Percentiles rank a stretch among this genome's conserved stretches.
Evolutionary conservation across 2,888 invertebrate species (phyloP).

Genomic region (Lysandra bellargus): DNA sequence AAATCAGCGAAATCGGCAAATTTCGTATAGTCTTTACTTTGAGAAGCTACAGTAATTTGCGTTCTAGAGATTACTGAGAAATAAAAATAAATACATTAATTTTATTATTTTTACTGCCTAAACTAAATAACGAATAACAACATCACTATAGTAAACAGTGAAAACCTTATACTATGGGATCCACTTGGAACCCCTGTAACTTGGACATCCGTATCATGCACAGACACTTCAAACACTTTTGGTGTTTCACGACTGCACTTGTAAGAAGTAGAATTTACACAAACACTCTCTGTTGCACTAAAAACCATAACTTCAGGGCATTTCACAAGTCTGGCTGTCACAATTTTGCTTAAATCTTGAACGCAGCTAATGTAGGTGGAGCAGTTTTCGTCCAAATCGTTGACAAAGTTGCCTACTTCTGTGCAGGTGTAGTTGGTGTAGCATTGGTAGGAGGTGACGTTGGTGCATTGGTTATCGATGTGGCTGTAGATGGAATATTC

Average conservation of each 20-base stretch:
- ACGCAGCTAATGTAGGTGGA: slow-evolving; percentile 58
- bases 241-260: slow-evolving; percentile 45
- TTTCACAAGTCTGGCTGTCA: slow-evolving; percentile 55
- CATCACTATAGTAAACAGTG: neutral
- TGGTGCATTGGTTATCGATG: slow-evolving; percentile 61
- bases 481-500: slow-evolving; percentile 62
- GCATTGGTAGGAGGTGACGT: slow-evolving; percentile 61
- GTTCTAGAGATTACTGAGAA: neutral
- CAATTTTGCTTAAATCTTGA: slow-evolving; percentile 51
- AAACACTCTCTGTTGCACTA: slow-evolving; percentile 45
- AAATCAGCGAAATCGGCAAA: too few relatives aligned
- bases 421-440: slow-evolving; percentile 55
- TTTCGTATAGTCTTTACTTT: too few relatives aligned
- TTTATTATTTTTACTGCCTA: neutral
- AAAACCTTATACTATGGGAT: neutral
- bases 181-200: neutral
- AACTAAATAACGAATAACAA: neutral
- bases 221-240: slow-evolving; percentile 37
- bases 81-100: neutral
- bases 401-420: slow-evolving; percentile 50
- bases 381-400: slow-evolving; percentile 49
- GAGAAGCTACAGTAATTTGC: too few relatives aligned
- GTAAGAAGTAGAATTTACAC: slow-evolving; percentile 52
- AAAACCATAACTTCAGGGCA: slow-evolving; percentile 56
- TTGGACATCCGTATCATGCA: slow-evolving; percentile 33